Base-by-base conservation (phyloP, 2,113 vertebrate species). In the Parus major region DNA sequence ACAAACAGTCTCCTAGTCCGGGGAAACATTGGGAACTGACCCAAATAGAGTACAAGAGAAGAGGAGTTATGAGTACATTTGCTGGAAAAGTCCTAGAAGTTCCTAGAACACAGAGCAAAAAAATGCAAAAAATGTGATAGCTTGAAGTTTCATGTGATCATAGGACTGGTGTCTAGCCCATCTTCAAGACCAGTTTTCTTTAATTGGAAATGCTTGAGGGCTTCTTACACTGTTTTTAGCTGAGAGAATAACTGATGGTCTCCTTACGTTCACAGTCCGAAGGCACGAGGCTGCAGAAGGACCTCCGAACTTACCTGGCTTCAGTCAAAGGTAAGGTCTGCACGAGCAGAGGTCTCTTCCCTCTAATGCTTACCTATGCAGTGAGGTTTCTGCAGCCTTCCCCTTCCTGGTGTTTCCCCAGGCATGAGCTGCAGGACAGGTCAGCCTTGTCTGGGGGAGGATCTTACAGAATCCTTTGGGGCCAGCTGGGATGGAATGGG, bases 261-360 rank as follows among this genome's bases (percentile, higher is more conserved):
- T 59, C 36, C 82, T 96, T 97, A 19, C 7, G 8, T 85, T 96
- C 57, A 24, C 96, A 99, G 99, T 76, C 98, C 0, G 99, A 99
- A 97, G 99, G 99, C 76, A 98, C 96, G 28, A 99, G 99, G 96
- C 98, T 99, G 88, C 99, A 99, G 97, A 99, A 98, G 92, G 99
- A 99, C 93, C 98, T 99, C 10, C 97, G 99, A 65, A 98, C 98
- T n/a, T 99, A 99, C 92, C 88, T 99, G 95, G 97, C 99, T 46
- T 99, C 99, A 0, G 98, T 99, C 31, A 99, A 99, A 99, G 98
- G 99, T 99, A 93, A 97, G 23, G 12, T 52, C 69, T 91, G 52
- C 23, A 4, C 4, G 23, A 64, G 17, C 71, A 73, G 44, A 69
- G 59, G 6, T 41, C 47, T 31, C 14, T 72, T 92, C 4, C 31